These are phyloP conservation scores for Drosophila koepferae DNA, from an alignment of 2,888 invertebrate species.

Conservation along the genomic window DNA sequence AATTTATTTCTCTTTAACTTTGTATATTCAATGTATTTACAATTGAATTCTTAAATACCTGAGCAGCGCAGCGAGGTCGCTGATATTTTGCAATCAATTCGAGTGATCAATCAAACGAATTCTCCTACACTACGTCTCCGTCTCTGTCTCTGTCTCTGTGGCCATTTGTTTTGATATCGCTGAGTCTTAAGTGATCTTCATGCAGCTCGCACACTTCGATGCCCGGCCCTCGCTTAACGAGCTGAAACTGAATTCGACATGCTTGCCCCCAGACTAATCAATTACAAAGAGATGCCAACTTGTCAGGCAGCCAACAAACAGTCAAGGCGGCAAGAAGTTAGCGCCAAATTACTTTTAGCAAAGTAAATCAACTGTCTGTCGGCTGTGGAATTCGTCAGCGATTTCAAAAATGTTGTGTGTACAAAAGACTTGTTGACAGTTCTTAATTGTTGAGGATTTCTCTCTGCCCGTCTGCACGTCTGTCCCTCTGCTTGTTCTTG, in stretches of 20 bases:
- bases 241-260: conserved; percentile 67
- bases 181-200: conserved; percentile 49
- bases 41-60: conserved; percentile 4
- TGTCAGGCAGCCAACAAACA: conserved; percentile 64
- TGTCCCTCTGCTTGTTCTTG: background rate
- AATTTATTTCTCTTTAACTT: no score
- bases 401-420: conserved; percentile 70
- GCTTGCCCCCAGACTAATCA: conserved; percentile 72
- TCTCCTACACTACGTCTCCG: conserved; percentile 28
- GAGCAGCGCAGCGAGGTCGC: conserved; percentile 8
- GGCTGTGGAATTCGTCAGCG: conserved; percentile 60
- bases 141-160: conserved; percentile 6
- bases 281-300: conserved; percentile 80
- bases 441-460: conserved; percentile 77
- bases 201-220: conserved; percentile 14
- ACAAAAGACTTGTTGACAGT: conserved; percentile 81
- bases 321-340: conserved; percentile 48
- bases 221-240: conserved; percentile 17
- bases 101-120: conserved; percentile 47
- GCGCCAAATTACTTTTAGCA: conserved; percentile 79
- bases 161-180: conserved; percentile 29
- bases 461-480: background rate
- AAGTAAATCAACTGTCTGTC: conserved; percentile 76
- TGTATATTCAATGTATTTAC: background rate
- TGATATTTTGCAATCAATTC: conserved; percentile 38